Base-by-base conservation (phyloP, 2,113 vertebrate species). In the Cavia porcellus region DNA sequence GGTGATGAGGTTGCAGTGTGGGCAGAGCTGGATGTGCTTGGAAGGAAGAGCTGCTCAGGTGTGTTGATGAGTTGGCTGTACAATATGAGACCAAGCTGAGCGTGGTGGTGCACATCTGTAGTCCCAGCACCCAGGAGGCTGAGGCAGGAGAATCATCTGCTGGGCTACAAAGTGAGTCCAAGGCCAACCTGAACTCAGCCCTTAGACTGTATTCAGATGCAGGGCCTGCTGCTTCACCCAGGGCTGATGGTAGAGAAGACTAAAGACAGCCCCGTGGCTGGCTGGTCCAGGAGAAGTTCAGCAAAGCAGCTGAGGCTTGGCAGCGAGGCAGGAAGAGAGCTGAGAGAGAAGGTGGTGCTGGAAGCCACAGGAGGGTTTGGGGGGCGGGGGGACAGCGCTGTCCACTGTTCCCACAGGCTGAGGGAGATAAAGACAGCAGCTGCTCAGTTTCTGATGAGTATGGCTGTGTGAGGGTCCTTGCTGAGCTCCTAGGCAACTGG, bases 131-230 rank as follows among this genome's bases (percentile, higher is more conserved):
- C 13, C 42, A 35, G 66, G 42, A 77, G 42, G 13, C 74, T 77
- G 72, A 42, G 25, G 74, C 42, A 47, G 55, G 55, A 55, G 50
- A 11, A 52, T 52, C 50, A 52, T 52, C 50, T 8, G 50, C 50
- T 52, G 50, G 50, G 50, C 50, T 52, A 11, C 9, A 52, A 52
- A 52, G 50, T 52, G 50, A 52, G 50, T 52, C 50, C 55, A 55
- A 55, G 55, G 55, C 55, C 55, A 55, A 17, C 55, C 55, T 55
- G 55, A 55, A 55, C 55, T 55, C 24, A 50, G 35, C 35, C 7
- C 24, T 0, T 52, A 20, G n/a, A 35, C 84, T 20, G 3, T 3
- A 1, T 55, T 57, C 13, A 50, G n/a, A 2, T 38, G 14, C 0
- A 38, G 74, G 28, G 7, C 59, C 8, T 79, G 19, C 7, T 79